Conservation (phyloP, 2,888 invertebrate genomes). For the Unio delphinus region DNA sequence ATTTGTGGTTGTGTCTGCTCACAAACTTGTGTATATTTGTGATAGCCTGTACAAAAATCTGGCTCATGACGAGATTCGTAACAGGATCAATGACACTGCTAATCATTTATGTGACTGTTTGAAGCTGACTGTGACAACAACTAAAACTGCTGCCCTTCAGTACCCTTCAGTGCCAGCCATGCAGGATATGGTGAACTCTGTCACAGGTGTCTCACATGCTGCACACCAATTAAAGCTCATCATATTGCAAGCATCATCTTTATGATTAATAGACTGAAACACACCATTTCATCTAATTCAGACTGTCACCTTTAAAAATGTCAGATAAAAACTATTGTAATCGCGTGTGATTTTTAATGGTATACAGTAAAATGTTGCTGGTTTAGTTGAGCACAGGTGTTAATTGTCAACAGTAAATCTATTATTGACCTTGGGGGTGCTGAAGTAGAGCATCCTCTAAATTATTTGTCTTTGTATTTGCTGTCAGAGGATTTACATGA, state of each 20-base stretch:
- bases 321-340: no score
- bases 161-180: slow-evolving; percentile 93
- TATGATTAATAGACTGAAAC: slow-evolving; percentile 21
- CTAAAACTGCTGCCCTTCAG: slow-evolving; percentile 91
- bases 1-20: slow-evolving; percentile 93
- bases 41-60: slow-evolving; percentile 93
- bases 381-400: no score
- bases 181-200: slow-evolving; percentile 93
- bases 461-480: no score
- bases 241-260: slow-evolving; percentile 60
- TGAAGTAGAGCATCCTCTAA: no score
- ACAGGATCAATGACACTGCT: slow-evolving; percentile 71
- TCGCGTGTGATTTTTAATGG: no score
- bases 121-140: slow-evolving; percentile 84
- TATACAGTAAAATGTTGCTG: no score
- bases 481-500: no score
- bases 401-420: no score
- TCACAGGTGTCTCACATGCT: slow-evolving; percentile 87
- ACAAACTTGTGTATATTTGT: slow-evolving; percentile 93
- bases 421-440: no score
- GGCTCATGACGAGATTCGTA: slow-evolving; percentile 79
- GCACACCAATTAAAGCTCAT: slow-evolving; percentile 83
- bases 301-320: no score
- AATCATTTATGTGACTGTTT: slow-evolving; percentile 66
- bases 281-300: no score